A percentile compares a stretch with the other conserved stretches of the same genome.
These are phyloP conservation scores for Notarius quadriscutis DNA, from an alignment of 2,113 vertebrate genomes.

Conservation along the genomic window DNA sequence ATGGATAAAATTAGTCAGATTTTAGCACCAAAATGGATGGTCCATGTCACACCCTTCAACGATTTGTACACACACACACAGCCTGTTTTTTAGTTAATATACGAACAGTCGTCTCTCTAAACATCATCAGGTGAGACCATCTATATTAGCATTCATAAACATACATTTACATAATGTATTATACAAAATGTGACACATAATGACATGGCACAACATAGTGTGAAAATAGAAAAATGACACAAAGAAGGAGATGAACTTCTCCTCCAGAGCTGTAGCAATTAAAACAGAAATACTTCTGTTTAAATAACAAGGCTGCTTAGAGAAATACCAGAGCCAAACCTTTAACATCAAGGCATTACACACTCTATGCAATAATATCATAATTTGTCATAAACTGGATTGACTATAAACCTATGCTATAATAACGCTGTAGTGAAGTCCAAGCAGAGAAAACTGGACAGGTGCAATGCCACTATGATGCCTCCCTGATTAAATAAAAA, in stretches of 20 bases:
- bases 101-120: constrained; percentile 20
- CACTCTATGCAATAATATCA: constrained; percentile 7
- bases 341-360: neutral
- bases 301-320: neutral
- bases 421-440: neutral
- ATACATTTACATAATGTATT: constrained; percentile 44
- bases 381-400: neutral
- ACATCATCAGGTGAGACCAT: constrained; percentile 22
- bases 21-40: constrained; percentile 60
- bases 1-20: constrained; percentile 52
- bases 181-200: constrained; percentile 39
- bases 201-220: constrained; percentile 10
- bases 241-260: neutral
- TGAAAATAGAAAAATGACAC: constrained; percentile 28
- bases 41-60: constrained; percentile 48
- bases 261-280: constrained; percentile 5
- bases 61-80: constrained; percentile 13
- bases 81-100: constrained; percentile 30
- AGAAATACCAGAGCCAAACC: neutral
- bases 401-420: neutral
- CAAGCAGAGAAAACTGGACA: neutral
- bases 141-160: constrained; percentile 48
- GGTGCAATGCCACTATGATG: neutral
- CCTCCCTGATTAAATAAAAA: constrained; percentile 10
- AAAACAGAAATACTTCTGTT: neutral